A percentile compares a stretch with the other conserved stretches of the same genome.
These are phyloP conservation scores for Rattus rattus DNA, from an alignment of 2,113 vertebrate species.

Conservation along the genomic window DNA sequence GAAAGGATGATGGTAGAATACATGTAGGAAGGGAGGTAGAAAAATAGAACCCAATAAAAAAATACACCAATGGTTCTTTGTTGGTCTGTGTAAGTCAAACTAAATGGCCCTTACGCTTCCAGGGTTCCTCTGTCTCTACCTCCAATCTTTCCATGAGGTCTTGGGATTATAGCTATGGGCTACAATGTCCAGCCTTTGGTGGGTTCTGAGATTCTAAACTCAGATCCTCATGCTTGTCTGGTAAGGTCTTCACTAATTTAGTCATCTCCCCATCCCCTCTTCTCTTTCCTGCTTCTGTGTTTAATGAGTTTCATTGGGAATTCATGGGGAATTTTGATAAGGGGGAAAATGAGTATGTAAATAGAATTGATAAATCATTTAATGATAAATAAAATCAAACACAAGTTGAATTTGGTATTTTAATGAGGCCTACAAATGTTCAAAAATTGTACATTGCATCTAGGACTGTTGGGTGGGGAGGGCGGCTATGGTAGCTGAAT, in stretches of 20 bases:
- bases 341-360: background rate
- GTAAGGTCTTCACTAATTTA: background rate
- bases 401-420: background rate
- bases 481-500: background rate
- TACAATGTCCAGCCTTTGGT: background rate
- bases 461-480: too few relatives aligned
- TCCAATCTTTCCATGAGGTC: background rate
- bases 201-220: background rate
- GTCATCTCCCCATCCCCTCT: background rate
- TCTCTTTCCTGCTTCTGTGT: background rate
- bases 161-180: background rate
- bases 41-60: too few relatives aligned
- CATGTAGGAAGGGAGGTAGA: too few relatives aligned
- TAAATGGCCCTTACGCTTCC: background rate
- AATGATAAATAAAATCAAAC: background rate
- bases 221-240: background rate
- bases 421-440: background rate
- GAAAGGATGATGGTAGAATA: too few relatives aligned
- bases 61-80: too few relatives aligned
- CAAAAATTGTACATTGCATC: background rate
- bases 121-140: background rate
- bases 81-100: background rate
- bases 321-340: background rate
- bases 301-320: background rate
- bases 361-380: background rate